Evolutionary conservation across 2,113 vertebrate genomes (phyloP).

Genomic region (Mesoclemmys tuberculata): DNA sequence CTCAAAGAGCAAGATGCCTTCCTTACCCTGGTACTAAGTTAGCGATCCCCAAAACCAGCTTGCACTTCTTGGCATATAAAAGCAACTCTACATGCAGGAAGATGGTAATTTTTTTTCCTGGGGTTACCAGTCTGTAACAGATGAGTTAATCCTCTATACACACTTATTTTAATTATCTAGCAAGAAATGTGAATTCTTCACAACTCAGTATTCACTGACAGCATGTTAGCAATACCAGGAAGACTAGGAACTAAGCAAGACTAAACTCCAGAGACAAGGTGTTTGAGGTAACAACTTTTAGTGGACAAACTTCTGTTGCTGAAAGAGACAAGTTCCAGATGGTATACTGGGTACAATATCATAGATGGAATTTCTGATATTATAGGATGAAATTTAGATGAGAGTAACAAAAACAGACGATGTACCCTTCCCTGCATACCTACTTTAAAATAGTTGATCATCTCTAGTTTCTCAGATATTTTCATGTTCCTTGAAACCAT

Average conservation of each 20-base stretch:
- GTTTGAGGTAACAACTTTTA: background rate
- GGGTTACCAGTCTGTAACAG: background rate
- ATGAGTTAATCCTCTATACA: background rate
- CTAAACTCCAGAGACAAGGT: background rate
- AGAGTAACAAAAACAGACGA: background rate
- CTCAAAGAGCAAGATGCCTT: background rate
- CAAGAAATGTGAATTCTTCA: background rate
- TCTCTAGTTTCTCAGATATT: background rate
- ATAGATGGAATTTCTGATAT: background rate
- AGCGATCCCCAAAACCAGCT: background rate
- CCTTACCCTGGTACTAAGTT: background rate
- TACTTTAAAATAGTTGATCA: background rate
- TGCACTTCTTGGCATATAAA: background rate
- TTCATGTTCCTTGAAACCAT: background rate
- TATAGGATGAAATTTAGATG: background rate
- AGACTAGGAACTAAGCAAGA: background rate
- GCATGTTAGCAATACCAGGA: background rate
- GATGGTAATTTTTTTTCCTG: background rate
- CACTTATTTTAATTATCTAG: background rate
- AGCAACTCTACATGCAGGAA: background rate
- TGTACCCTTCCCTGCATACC: accelerated
- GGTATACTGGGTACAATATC: background rate
- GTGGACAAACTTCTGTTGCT: background rate
- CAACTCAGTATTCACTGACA: background rate
- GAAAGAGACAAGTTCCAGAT: background rate